Evolutionary conservation across 2,113 vertebrate genomes (phyloP), one percentile per base, ranked within the genome.

Genomic region (Pyrgilauda ruficollis): DNA sequence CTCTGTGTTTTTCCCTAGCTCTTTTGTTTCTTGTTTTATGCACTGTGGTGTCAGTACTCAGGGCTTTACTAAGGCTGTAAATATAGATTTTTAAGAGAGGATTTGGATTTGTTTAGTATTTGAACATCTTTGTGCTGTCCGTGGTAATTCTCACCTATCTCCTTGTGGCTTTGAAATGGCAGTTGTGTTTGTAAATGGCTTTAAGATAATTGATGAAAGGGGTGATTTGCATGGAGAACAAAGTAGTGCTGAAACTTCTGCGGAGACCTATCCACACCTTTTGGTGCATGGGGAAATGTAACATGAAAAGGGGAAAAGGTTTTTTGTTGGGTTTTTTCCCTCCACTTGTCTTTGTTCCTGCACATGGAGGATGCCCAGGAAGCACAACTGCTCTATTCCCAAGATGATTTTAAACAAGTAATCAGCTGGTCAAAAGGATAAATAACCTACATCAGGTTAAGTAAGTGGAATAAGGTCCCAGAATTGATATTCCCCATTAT

Each of bases 121-220:
- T 91, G 90, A 81, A 62, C 31, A 21, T 78, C 76, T 90, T 92
- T 92, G 70, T 97, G 89, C 86, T 78, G 64, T 90, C 93, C 8
- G 0, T 87, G 68, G 86, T 84, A 95, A 96, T 96, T 95, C 84
- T 94, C 94, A 92, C 94, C 91, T 93, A 52, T 77, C 86, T 94
- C 86, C 50, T 94, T 1, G 1, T 75, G 86, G 68, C 91, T 96
- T 96, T 97, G 95, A 96, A 95, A 90, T 6, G 0, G 64, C 91
- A 81, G 73, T 56, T 30, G 1, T 75, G 76, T 93, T 94, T 93
- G 28, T 75, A 87, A 87, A 91, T 81, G 64, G 56, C 64, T 94
- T 90, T 35, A 92, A 92, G 86, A 82, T 94, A 93, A 92, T 49
- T 78, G 86, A 96, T 93, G 64, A 94, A 96, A 96, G 94, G 68